Conservation (phyloP, 2,888 invertebrate species). For the Escarpia spicata region DNA sequence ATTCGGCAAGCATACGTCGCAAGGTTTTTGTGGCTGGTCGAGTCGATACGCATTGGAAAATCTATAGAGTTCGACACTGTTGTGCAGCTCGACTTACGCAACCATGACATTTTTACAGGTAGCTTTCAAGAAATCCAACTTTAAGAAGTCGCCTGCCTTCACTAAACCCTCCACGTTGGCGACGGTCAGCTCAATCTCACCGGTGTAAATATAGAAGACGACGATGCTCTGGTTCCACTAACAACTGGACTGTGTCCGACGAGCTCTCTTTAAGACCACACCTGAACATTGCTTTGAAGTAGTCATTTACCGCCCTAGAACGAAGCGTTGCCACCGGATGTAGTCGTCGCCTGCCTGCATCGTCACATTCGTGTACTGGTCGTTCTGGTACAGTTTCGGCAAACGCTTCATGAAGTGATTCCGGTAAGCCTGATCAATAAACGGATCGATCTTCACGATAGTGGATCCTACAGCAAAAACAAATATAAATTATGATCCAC, state of each 20-base stretch:
- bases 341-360: background rate
- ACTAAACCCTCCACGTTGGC: conserved; percentile 38
- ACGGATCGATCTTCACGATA: background rate
- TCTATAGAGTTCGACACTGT: conserved; percentile 37
- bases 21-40: conserved; percentile 29
- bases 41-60: conserved; percentile 36
- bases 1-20: conserved; percentile 30
- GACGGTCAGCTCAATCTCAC: conserved; percentile 33
- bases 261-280: background rate
- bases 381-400: no score
- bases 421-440: background rate
- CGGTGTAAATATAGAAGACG: conserved; percentile 38
- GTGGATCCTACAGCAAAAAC: background rate
- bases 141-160: conserved; percentile 36
- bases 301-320: background rate
- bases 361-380: background rate
- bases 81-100: conserved; percentile 33
- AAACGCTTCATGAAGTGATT: background rate
- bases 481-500: background rate
- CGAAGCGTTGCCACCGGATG: background rate
- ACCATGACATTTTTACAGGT: conserved; percentile 38
- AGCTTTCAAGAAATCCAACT: conserved; percentile 32
- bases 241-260: conserved; percentile 21
- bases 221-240: conserved; percentile 22
- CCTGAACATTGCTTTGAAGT: background rate